These are phyloP conservation scores for Pangasius sanitwongsei DNA, from an alignment of 2,797 vertebrate species.

Conservation along the genomic window DNA sequence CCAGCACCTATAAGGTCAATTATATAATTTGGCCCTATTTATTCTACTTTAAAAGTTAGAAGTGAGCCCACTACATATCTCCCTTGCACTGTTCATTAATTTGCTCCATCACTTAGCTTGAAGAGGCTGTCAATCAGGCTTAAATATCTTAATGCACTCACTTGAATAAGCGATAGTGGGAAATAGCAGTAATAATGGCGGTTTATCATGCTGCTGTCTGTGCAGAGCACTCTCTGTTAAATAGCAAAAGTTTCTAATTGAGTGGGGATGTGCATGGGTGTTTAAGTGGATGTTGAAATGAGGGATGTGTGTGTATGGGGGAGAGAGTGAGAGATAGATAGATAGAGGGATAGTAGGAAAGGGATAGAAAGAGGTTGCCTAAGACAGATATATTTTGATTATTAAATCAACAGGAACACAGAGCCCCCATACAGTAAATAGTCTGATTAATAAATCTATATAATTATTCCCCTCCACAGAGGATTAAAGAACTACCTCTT, in stretches of 20 bases:
- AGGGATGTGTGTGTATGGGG: conserved; percentile 7
- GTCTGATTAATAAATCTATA: conserved; percentile 21
- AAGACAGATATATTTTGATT: conserved; percentile 14
- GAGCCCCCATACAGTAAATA: background rate
- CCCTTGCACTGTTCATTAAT: conserved; percentile 69
- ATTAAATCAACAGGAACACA: conserved; percentile 6
- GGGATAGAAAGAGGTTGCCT: background rate
- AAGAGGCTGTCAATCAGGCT: conserved; percentile 74
- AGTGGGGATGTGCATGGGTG: conserved; percentile 41
- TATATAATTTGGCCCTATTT: conserved; percentile 76
- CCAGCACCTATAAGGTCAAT: conserved; percentile 74
- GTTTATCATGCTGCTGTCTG: conserved; percentile 52
- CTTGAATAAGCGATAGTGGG: conserved; percentile 61
- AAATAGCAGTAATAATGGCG: conserved; percentile 53
- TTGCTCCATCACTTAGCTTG: conserved; percentile 67
- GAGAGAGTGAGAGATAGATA: background rate
- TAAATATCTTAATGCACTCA: conserved; percentile 66
- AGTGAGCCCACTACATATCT: conserved; percentile 65
- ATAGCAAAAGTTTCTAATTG: conserved; percentile 47
- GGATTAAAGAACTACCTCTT: background rate
- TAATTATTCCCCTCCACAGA: conserved; percentile 12
- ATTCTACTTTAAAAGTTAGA: conserved; percentile 71
- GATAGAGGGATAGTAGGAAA: background rate
- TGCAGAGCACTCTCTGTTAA: conserved; percentile 35
- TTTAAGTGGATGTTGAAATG: conserved; percentile 43